Evolutionary conservation across 92 coral and sea anemone species (phyloP).

Genomic region (Epizoanthus scotinus): DNA sequence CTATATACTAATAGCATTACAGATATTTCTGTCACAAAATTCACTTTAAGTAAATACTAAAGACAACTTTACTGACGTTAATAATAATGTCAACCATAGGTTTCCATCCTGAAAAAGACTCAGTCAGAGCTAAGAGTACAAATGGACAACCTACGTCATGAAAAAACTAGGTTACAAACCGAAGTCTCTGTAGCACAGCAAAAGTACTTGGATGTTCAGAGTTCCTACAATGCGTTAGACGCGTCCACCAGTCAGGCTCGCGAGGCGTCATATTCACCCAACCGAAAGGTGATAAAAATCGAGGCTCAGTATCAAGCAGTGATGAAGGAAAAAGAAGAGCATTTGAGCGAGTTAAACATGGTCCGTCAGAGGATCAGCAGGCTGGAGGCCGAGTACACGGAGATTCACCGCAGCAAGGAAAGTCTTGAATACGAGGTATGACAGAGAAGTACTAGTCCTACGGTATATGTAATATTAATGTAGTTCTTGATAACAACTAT

Average conservation of each 20-base stretch:
- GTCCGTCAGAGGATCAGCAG: conserved; percentile 36
- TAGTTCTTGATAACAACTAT: not conserved
- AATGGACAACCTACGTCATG: conserved; percentile 59
- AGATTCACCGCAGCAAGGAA: conserved; percentile 26
- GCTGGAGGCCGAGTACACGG: conserved; percentile 38
- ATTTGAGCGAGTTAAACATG: conserved; percentile 27
- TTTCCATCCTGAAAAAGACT: conserved; percentile 49
- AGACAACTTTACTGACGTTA: not conserved
- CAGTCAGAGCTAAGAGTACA: conserved; percentile 58
- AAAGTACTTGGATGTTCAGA: conserved; percentile 25
- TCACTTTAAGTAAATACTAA: not conserved
- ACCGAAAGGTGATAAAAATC: conserved; percentile 19
- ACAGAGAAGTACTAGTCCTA: not conserved
- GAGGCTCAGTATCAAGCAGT: conserved; percentile 29
- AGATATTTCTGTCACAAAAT: no score
- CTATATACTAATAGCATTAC: no score
- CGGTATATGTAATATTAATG: not conserved
- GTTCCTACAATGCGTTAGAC: conserved; percentile 9
- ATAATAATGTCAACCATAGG: not conserved
- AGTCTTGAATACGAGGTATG: conserved; percentile 50
- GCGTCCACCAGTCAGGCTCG: conserved; percentile 5
- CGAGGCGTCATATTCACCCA: conserved; percentile 6
- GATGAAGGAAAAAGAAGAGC: conserved; percentile 42
- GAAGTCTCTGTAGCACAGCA: conserved; percentile 52
- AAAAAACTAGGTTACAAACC: conserved; percentile 51